A percentile compares a stretch with the other conserved stretches of the same genome.
phyloP scores from a whole-genome alignment of 2,888 invertebrate species.

The Calameuta idolon region DNA sequence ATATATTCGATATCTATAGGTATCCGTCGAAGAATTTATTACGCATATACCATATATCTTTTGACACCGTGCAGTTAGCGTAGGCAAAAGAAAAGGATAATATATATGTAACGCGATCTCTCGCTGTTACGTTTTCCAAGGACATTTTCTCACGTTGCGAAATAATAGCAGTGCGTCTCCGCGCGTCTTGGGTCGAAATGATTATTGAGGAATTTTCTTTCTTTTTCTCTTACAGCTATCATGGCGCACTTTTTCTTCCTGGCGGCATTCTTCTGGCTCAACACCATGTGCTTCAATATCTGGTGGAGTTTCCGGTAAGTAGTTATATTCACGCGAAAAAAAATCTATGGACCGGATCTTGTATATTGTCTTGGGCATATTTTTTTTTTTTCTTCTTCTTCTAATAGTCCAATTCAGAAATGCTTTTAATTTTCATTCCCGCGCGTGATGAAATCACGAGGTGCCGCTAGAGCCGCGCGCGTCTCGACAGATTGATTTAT shows the following conservation, averaged over 20 bases:
- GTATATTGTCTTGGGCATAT: background rate
- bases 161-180: background rate
- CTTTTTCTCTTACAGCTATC: slow-evolving; percentile 76
- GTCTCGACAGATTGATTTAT: slow-evolving; percentile 4
- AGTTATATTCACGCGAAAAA: background rate
- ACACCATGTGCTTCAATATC: slow-evolving; percentile 95
- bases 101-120: background rate
- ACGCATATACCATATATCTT: background rate
- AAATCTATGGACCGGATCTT: slow-evolving; percentile 1
- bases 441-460: background rate
- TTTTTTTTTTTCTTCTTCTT: background rate
- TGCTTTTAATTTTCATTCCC: background rate
- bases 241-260: slow-evolving; percentile 90
- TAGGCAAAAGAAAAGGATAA: too few relatives aligned
- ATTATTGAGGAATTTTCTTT: slow-evolving; percentile 25
- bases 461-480: background rate
- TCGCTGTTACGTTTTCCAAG: slow-evolving; percentile 2
- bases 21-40: background rate
- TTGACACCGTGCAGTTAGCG: too few relatives aligned
- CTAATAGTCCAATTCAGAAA: background rate
- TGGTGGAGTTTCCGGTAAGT: slow-evolving; percentile 93
- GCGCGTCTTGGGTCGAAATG: background rate
- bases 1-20: background rate
- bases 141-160: slow-evolving; percentile 5
- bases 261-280: slow-evolving; percentile 93